Evolutionary conservation across 2,797 vertebrate species (phyloP), one percentile per base, ranked within the genome.

Genomic region (Odontamblyopus rebecca): DNA sequence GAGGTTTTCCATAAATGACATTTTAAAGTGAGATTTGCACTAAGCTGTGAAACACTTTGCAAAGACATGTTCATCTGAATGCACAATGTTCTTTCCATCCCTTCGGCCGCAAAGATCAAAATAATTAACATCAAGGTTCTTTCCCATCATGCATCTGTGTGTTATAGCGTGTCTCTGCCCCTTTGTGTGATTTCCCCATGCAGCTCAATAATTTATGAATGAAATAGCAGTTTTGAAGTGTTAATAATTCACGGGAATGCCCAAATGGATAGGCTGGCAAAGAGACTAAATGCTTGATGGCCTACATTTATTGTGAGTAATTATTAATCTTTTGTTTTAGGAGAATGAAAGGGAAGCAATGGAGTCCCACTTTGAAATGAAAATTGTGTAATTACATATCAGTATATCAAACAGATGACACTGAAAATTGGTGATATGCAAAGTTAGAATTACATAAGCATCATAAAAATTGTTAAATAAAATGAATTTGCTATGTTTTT

Each of bases 121-220:
- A 85, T 81, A 84, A 90, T 86, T 82, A 86, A 77, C 67, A 41
- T 15, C n/a, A 62, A 69, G 67, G 66, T 82, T 81, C 63, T 60
- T 83, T 67, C 76, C 80, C 78, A 72, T 84, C 79, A 23, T 51
- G 70, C 53, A 68, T 75, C 54, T 18, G 53, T 51, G 69, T 78
- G 75, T 89, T 87, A 82, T 66, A 81, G 72, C 59, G 19, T 82
- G 83, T 90, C 82, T 80, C 76, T 78, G 73, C 59, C 59, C 61
- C 61, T 85, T 87, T 87, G 78, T 83, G 82, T 89, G 85, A 82
- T 86, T 75, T 81, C 84, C 75, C 82, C 61, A 15, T 48, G 44
- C 12, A 62, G 86, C 69, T 95, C 83, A 95, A 96, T 95, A 94
- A 96, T 96, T 94, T 89, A 96, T 93, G 86, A 94, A 90, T 84